phyloP scores from a whole-genome alignment of 2,888 invertebrate species.

The Sphinx pinastri region DNA sequence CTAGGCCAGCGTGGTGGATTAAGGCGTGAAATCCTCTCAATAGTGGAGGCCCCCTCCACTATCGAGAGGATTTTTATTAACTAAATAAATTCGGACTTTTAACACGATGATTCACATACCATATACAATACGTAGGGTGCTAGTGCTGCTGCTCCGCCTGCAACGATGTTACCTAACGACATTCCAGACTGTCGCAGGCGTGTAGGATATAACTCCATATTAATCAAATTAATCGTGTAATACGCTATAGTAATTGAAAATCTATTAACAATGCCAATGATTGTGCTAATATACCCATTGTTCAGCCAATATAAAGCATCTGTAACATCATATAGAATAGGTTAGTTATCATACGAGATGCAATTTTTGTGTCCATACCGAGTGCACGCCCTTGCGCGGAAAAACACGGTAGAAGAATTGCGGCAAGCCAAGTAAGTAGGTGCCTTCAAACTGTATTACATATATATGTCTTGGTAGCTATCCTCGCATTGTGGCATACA shows the following conservation, averaged over 20 bases:
- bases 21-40: too few species aligned
- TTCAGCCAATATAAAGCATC: conserved; percentile 45
- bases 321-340: conserved; percentile 31
- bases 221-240: conserved; percentile 84
- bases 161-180: conserved; percentile 83
- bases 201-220: conserved; percentile 87
- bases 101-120: conserved; percentile 56
- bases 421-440: too few species aligned
- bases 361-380: too few species aligned
- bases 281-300: conserved; percentile 57
- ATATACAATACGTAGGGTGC: conserved; percentile 85
- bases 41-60: too few species aligned
- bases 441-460: too few species aligned
- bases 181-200: conserved; percentile 86
- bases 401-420: too few species aligned
- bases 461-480: too few species aligned
- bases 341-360: too few species aligned
- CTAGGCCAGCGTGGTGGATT: too few species aligned
- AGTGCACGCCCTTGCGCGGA: too few species aligned
- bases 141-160: conserved; percentile 81
- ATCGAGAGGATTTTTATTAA: background rate
- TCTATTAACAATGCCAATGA: conserved; percentile 75
- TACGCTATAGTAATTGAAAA: conserved; percentile 82
- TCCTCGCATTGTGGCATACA: too few species aligned
- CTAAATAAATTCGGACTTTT: background rate